These are phyloP conservation scores for Dasyornis broadbenti DNA, from an alignment of 2,113 vertebrate species.

Conservation along the genomic window DNA sequence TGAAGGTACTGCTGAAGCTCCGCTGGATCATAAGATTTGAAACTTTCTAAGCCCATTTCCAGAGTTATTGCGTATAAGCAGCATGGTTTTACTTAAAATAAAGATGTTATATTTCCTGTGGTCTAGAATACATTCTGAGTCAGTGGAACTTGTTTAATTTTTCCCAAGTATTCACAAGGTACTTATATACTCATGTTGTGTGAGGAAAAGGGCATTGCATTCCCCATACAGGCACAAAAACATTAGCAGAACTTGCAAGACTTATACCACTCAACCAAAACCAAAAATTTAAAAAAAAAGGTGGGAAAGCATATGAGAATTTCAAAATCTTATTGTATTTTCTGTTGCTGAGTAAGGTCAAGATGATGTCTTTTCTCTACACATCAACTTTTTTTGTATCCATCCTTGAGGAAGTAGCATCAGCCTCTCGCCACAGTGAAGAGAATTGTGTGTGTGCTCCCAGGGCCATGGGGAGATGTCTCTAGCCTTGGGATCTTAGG, in stretches of 20 bases:
- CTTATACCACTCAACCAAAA: background rate
- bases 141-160: background rate
- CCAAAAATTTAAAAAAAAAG: background rate
- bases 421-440: background rate
- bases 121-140: background rate
- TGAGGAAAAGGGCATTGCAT: background rate
- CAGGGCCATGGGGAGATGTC: background rate
- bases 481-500: background rate
- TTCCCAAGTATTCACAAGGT: background rate
- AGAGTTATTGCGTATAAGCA: background rate
- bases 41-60: background rate
- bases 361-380: background rate
- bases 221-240: background rate
- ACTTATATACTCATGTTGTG: background rate
- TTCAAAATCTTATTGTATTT: background rate
- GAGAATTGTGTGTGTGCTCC: background rate
- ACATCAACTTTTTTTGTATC: background rate
- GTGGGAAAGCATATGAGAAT: background rate
- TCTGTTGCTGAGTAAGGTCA: background rate
- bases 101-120: background rate
- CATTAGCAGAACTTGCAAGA: background rate
- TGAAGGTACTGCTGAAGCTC: background rate
- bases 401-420: background rate
- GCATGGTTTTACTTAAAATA: background rate
- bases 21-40: background rate